A percentile compares a stretch with the other conserved stretches of the same genome.
Evolutionary conservation across 1,140 invertebrate genomes (phyloP).

Genomic region (Pentalonia nigronervosa): DNA sequence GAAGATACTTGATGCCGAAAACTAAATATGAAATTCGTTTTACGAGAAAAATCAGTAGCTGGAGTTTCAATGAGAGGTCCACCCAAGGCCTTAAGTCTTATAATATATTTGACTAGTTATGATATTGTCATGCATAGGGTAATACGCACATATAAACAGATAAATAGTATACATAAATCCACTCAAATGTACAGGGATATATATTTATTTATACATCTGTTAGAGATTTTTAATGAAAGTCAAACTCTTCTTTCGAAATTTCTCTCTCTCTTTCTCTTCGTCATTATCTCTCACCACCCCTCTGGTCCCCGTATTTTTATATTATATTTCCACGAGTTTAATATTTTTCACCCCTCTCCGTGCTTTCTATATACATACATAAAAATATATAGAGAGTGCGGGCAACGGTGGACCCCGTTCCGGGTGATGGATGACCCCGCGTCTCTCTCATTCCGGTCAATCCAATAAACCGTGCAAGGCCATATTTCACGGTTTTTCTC

Average conservation of each 20-base stretch:
- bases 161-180: neutral
- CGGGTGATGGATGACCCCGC: slow-evolving; percentile 52
- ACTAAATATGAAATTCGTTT: neutral
- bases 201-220: neutral
- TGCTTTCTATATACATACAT: neutral
- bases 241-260: neutral
- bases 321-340: slow-evolving; percentile 39
- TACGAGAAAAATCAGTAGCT: neutral
- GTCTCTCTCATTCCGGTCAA: slow-evolving; percentile 39
- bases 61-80: neutral
- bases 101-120: neutral
- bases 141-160: neutral
- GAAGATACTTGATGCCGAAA: neutral
- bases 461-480: slow-evolving; percentile 43
- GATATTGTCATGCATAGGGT: neutral
- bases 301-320: neutral
- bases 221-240: slow-evolving; percentile 10
- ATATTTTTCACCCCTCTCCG: slow-evolving; percentile 14
- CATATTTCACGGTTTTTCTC: slow-evolving; percentile 42
- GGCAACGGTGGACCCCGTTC: neutral
- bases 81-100: neutral
- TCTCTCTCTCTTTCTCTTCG: neutral
- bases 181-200: neutral
- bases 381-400: neutral
- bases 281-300: no score